Evolutionary conservation across 2,797 vertebrate species (phyloP), one percentile per base, ranked within the genome.

Genomic region (Molothrus aeneus): DNA sequence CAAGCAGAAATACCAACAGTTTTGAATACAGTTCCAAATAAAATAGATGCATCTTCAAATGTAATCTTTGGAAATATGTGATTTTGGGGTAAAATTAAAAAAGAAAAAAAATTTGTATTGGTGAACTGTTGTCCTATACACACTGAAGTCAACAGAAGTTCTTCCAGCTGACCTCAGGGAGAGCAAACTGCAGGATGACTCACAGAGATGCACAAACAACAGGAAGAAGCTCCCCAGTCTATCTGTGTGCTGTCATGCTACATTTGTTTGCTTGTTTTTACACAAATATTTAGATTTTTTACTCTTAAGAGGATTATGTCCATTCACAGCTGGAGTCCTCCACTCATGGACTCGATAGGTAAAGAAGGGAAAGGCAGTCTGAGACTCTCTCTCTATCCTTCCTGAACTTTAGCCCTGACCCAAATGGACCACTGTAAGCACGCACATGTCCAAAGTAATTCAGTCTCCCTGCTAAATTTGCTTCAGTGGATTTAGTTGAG

Each of bases 321-420:
- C 89, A 53, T 92, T 91, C 93, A 90, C 96, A 96, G 95, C 86
- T 95, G 94, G 86, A 88, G 31, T 32, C 42, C 36, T 92, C 66
- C 66, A 28, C 74, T 92, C 48, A 65, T 11, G 74, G 61, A 54
- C 82, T 82, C 60, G 47, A 50, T 64, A 66, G 53, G 81, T 86
- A 88, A 57, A 42, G 71, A 80, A 84, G 21, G 87, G 91, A 86
- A 80, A 80, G 77, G 60, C 68, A 86, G 86, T 82, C 82, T 28
- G 40, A 57, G 80, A 61, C 71, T 61, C 10, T 3, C 53, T 38
- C 77, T 93, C 90, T 73, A 48, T 90, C 86, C 80, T 57, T 40
- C 60, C 88, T 96, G 90, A 96, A 93, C 95, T 96, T 95, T 89
- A 95, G 94, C 90, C 95, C 65, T 95, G 95, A 95, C 95, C 94